Conservation (phyloP, 2,888 invertebrate genomes). For the Caenorhabditis afra region DNA sequence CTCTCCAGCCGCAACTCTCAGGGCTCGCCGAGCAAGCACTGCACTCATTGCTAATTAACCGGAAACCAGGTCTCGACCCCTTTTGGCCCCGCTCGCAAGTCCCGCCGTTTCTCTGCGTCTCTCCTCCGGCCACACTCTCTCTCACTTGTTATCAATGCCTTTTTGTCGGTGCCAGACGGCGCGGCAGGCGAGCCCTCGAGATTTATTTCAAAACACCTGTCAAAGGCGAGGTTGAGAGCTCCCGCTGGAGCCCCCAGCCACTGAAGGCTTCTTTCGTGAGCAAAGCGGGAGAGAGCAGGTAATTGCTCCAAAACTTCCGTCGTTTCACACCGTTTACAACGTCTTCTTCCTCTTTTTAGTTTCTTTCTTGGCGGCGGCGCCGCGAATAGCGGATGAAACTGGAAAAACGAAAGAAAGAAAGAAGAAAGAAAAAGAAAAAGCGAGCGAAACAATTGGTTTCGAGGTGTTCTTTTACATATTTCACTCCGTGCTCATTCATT, state of each 20-base stretch:
- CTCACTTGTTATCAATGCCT: constrained; percentile 34
- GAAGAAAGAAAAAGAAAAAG: constrained; percentile 19
- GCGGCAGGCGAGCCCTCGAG: neutral
- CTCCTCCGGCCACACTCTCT: constrained; percentile 5
- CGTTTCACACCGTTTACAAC: constrained; percentile 44
- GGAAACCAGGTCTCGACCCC: constrained; percentile 7
- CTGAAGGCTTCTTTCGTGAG: no score
- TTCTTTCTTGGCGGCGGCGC: constrained; percentile 1
- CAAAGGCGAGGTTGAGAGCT: neutral
- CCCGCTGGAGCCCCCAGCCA: neutral
- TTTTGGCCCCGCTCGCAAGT: neutral
- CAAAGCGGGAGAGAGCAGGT: no score
- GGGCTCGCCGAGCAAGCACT: neutral
- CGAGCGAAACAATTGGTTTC: constrained; percentile 24
- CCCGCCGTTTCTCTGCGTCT: constrained; percentile 2
- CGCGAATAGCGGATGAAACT: no score
- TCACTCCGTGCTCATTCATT: constrained; percentile 30
- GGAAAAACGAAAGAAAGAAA: no score
- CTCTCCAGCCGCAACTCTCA: neutral
- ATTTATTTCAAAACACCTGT: constrained; percentile 49
- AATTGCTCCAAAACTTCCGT: constrained; percentile 37
- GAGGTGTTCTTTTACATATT: constrained; percentile 39
- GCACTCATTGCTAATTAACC: constrained; percentile 36
- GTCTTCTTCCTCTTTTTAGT: constrained; percentile 15
- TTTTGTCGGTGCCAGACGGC: constrained; percentile 4